Percentiles rank a stretch among this genome's conserved stretches.
These are phyloP conservation scores for Sarcophaga rosellei DNA, from an alignment of 2,888 invertebrate genomes.

Conservation along the genomic window DNA sequence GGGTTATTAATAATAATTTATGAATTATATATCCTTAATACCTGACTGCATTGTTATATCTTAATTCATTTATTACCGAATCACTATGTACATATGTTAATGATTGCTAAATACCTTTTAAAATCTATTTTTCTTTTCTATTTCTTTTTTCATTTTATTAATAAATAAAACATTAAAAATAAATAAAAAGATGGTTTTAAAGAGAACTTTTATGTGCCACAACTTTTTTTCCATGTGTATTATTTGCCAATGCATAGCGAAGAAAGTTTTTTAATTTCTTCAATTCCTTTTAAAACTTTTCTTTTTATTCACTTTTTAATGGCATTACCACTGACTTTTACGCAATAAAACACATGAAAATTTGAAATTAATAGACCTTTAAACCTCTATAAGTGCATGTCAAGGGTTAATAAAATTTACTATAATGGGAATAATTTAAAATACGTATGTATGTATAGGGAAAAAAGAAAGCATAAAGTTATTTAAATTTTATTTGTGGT, in stretches of 20 bases:
- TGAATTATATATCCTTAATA: too few species aligned
- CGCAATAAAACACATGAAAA: conserved; percentile 5
- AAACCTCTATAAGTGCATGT: conserved; percentile 1
- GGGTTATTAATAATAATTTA: too few species aligned
- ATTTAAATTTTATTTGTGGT: too few species aligned
- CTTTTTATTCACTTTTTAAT: conserved; percentile 3
- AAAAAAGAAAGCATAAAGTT: neutral
- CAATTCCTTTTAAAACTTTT: neutral
- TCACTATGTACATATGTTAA: neutral
- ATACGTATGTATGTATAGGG: too few species aligned
- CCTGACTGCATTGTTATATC: too few species aligned
- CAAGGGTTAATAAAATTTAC: conserved; percentile 13
- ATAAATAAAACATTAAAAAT: too few species aligned
- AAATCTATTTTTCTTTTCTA: too few species aligned
- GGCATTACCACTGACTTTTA: neutral
- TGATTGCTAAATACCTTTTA: neutral
- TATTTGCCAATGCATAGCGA: neutral
- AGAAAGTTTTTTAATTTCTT: neutral
- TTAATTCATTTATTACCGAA: neutral
- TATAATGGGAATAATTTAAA: neutral
- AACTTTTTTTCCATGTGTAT: too few species aligned
- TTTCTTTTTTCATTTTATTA: too few species aligned
- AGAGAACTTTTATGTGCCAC: too few species aligned
- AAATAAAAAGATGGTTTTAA: too few species aligned
- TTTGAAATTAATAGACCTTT: conserved; percentile 28